phyloP scores from a whole-genome alignment of 2,797 vertebrate genomes.

The Glyptemys insculpta region DNA sequence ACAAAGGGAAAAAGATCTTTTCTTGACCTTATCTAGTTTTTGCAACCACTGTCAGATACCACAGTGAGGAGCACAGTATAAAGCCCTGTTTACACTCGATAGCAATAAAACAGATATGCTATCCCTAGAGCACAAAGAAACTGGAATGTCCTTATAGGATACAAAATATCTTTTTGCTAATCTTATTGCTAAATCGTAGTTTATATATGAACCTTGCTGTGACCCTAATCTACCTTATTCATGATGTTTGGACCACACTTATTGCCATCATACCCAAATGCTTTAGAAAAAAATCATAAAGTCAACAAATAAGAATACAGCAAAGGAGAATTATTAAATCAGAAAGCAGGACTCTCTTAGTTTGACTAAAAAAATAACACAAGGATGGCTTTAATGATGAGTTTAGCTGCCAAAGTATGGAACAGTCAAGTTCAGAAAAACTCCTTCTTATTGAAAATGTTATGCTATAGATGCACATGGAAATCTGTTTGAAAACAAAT shows the following conservation, averaged over 20 bases:
- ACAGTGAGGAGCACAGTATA: not conserved
- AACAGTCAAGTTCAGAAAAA: not conserved
- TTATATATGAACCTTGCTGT: not conserved
- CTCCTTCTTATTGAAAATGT: not conserved
- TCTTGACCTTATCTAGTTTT: not conserved
- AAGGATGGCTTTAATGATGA: not conserved
- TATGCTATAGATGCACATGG: not conserved
- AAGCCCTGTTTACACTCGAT: not conserved
- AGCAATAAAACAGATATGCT: not conserved
- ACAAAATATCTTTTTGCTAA: not conserved
- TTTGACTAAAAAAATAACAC: not conserved
- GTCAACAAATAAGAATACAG: not conserved
- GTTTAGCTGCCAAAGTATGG: not conserved
- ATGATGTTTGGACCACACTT: not conserved
- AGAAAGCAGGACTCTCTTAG: not conserved
- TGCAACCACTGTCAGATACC: not conserved
- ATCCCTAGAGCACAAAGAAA: not conserved
- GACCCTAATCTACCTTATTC: not conserved
- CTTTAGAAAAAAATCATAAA: not conserved
- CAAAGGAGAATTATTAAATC: not conserved
- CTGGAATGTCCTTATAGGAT: not conserved
- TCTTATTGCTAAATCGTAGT: not conserved
- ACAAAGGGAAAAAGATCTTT: not conserved
- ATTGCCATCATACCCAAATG: not conserved
- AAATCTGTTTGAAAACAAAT: constrained; percentile 7